Evolutionary conservation across 2,888 invertebrate species (phyloP), one percentile per base, ranked within the genome.

Genomic region (Eulithis testata): DNA sequence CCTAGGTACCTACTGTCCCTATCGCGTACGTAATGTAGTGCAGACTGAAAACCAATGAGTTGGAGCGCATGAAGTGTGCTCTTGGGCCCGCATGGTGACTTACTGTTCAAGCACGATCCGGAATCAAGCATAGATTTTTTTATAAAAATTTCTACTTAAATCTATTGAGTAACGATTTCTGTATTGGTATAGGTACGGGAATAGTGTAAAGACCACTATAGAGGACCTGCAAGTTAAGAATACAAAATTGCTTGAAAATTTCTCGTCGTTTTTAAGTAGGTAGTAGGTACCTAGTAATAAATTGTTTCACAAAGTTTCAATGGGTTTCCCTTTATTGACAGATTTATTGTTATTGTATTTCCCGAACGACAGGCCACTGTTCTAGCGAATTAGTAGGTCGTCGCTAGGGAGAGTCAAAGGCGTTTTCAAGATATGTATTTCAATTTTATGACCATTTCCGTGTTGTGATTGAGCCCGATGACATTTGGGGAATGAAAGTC

Each of bases 261-360:
- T 40, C 31, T 31, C 31, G 31, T 4, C 31, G 3, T 31, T 27
- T 21, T 21, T 31, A 67, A 65, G 60, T 67, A 55, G 53, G 60
- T 67, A 55, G 56, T 31, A 67, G 63, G 60, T 67, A 55, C 53
- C 58, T 67, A 55, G 56, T 40, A 31, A 31, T 31, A 31, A 31
- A 68, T 61, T 55, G 54, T 64, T 68, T 67, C 49, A 62, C 63
- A 55, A 64, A 55, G 31, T 64, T 60, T 61, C 47, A 51, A 44
- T 21, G 45, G 52, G 62, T 57, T 70, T 70, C 66, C 66, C 43
- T 68, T 71, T 68, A 82, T 80, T 81, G 83, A 82, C 78, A 79
- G 79, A 83, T 85, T 85, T 86, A 84, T 77, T 72, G 76, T 79
- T 78, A 83, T 81, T 78, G 77, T 71, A 37, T 53, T 50, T n/a